Evolutionary conservation across 2,113 vertebrate species (phyloP).

Genomic region (Caloenas nicobarica): DNA sequence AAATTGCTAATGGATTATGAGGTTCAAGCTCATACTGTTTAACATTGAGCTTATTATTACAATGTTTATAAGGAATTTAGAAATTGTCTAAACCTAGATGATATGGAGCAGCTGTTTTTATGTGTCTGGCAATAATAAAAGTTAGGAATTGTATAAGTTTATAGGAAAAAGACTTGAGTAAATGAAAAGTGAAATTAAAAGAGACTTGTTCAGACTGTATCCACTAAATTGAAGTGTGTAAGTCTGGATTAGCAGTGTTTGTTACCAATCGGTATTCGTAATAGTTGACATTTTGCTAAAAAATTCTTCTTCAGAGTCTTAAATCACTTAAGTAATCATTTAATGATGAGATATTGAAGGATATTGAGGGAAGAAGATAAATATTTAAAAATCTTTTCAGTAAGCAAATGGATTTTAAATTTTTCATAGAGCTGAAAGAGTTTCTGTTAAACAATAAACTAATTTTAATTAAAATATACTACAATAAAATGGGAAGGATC

Average conservation of each 20-base stretch:
- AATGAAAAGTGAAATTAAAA: slow-evolving; percentile 45
- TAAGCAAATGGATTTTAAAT: background rate
- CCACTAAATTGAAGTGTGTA: slow-evolving; percentile 7
- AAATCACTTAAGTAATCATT: slow-evolving; percentile 11
- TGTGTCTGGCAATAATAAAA: background rate
- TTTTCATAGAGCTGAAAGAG: background rate
- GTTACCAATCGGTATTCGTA: slow-evolving; percentile 2
- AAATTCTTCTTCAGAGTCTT: slow-evolving; percentile 11
- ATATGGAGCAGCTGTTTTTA: background rate
- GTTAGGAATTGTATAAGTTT: background rate
- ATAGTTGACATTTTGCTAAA: slow-evolving; percentile 31
- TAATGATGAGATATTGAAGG: background rate
- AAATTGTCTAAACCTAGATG: background rate
- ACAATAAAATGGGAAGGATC: background rate
- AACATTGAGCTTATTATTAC: background rate
- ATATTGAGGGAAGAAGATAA: background rate
- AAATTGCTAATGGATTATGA: slow-evolving; percentile 20
- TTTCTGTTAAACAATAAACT: background rate
- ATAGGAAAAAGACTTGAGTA: background rate
- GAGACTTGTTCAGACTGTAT: slow-evolving; percentile 11
- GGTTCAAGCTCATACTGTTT: background rate
- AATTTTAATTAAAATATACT: background rate
- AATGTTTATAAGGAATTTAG: background rate
- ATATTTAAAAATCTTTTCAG: background rate
- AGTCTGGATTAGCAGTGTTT: slow-evolving; percentile 26